A percentile compares a stretch with the other conserved stretches of the same genome.
phyloP scores from a whole-genome alignment of 2,113 vertebrate genomes.

The Thalassoma bifasciatum region DNA sequence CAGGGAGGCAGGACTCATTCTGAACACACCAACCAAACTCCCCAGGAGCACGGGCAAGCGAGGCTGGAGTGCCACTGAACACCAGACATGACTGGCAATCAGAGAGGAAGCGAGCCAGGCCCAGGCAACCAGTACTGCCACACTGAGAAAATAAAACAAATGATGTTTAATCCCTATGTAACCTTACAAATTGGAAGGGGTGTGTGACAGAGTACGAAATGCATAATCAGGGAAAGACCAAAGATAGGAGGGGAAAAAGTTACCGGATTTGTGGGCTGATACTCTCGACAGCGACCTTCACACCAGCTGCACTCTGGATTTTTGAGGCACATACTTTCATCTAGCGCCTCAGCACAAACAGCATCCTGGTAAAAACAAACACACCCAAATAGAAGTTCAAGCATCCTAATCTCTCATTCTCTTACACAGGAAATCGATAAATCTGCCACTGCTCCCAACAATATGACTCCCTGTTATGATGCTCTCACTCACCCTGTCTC shows the following conservation, averaged over 20 bases:
- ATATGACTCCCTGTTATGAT: background rate
- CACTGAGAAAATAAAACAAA: slow-evolving; percentile 79
- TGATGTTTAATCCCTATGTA: background rate
- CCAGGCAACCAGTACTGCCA: slow-evolving; percentile 89
- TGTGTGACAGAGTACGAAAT: background rate
- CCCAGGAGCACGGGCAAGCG: slow-evolving; percentile 82
- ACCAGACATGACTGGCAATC: slow-evolving; percentile 93
- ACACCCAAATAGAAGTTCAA: background rate
- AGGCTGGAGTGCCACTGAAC: slow-evolving; percentile 84
- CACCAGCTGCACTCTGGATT: slow-evolving; percentile 95
- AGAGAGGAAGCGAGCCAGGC: slow-evolving; percentile 88
- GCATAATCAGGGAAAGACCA: background rate
- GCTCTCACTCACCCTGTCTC: slow-evolving; percentile 78
- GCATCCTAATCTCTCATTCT: background rate
- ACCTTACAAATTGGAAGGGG: background rate
- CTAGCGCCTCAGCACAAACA: slow-evolving; percentile 89
- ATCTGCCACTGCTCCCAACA: background rate
- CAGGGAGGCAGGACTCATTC: slow-evolving; percentile 91
- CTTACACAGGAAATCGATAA: background rate
- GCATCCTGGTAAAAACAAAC: slow-evolving; percentile 79
- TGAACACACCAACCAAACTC: slow-evolving; percentile 95
- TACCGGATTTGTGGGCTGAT: slow-evolving; percentile 85
- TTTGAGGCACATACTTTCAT: slow-evolving; percentile 88
- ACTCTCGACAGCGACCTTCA: slow-evolving; percentile 89
- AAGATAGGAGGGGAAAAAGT: background rate